phyloP scores from a whole-genome alignment of 2,797 vertebrate species.

The Pantherophis vulpinus region DNA sequence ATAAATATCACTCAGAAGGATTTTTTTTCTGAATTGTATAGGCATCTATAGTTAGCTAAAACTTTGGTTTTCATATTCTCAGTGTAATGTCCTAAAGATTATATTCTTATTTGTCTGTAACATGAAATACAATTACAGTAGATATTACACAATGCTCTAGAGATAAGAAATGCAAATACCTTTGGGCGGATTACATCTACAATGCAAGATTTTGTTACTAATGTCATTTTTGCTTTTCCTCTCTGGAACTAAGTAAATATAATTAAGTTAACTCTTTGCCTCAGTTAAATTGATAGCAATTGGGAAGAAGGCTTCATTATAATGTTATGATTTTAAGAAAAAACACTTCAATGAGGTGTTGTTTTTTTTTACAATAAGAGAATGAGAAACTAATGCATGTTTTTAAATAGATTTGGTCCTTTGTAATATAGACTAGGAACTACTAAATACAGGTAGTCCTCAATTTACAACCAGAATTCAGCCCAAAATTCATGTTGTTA shows the following conservation, averaged over 20 bases:
- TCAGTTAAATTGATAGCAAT: not conserved
- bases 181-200: not conserved
- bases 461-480: not conserved
- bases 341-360: not conserved
- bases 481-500: not conserved
- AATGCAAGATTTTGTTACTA: not conserved
- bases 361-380: not conserved
- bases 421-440: accelerated
- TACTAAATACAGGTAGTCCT: not conserved
- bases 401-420: not conserved
- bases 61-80: not conserved
- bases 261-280: not conserved
- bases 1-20: not conserved
- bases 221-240: not conserved
- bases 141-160: not conserved
- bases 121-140: not conserved
- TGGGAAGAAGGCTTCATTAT: not conserved
- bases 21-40: not conserved
- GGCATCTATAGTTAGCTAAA: not conserved
- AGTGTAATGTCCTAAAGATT: not conserved
- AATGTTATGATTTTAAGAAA: not conserved
- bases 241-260: not conserved
- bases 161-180: not conserved
- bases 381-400: not conserved
- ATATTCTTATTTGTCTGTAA: not conserved